Evolutionary conservation across 2,113 vertebrate species (phyloP).

Genomic region (Micromys minutus): DNA sequence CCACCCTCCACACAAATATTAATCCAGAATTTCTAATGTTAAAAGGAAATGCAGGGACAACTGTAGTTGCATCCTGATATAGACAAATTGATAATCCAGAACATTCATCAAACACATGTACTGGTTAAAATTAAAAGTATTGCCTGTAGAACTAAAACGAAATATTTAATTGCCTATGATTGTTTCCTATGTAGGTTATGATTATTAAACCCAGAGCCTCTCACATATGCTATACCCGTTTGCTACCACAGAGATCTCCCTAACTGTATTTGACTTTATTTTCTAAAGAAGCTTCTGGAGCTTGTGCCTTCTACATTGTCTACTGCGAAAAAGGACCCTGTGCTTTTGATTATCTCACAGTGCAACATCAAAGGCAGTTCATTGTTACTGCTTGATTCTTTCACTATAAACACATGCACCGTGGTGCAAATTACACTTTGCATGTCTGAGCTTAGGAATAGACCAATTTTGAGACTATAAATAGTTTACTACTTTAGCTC

Average conservation of each 20-base stretch:
- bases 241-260: background rate
- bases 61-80: background rate
- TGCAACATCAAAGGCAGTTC: background rate
- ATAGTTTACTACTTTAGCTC: conserved; percentile 44
- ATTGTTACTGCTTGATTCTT: background rate
- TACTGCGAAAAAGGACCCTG: background rate
- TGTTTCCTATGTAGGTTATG: background rate
- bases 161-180: background rate
- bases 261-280: background rate
- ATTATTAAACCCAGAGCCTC: background rate
- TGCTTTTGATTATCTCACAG: background rate
- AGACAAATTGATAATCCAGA: background rate
- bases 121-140: background rate
- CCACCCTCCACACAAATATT: too few relatives aligned
- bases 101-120: background rate
- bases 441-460: background rate
- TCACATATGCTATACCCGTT: background rate
- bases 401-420: background rate
- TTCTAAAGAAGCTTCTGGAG: background rate
- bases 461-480: conserved; percentile 1
- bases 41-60: too few relatives aligned
- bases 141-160: background rate
- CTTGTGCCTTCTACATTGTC: background rate
- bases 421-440: background rate
- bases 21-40: too few relatives aligned